A percentile compares a stretch with the other conserved stretches of the same genome.
phyloP scores from a whole-genome alignment of 2,113 vertebrate species.

The Rana temporaria region DNA sequence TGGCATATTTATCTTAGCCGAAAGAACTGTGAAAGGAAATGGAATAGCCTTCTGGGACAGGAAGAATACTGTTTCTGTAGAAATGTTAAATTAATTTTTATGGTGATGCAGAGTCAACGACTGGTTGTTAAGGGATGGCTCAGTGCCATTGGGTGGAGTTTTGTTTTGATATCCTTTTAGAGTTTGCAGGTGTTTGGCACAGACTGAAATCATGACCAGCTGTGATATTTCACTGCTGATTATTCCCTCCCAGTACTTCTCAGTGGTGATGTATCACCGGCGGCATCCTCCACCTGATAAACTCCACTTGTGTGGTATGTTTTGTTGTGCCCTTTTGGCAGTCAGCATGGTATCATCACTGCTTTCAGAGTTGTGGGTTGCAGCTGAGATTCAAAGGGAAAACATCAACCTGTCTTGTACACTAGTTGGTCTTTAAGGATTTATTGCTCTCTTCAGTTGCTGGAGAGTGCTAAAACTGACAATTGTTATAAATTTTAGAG shows the following conservation, averaged over 20 bases:
- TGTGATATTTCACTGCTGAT: slow-evolving; percentile 78
- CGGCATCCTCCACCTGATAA: slow-evolving; percentile 79
- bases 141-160: slow-evolving; percentile 78
- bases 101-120: slow-evolving; percentile 75
- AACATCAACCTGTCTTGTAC: neutral
- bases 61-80: slow-evolving; percentile 74
- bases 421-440: slow-evolving; percentile 13
- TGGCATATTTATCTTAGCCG: slow-evolving; percentile 65
- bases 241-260: slow-evolving; percentile 78
- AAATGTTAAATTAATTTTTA: slow-evolving; percentile 79
- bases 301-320: slow-evolving; percentile 79
- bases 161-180: slow-evolving; percentile 83
- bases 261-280: slow-evolving; percentile 75
- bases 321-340: slow-evolving; percentile 59
- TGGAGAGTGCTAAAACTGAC: slow-evolving; percentile 36
- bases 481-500: slow-evolving; percentile 42
- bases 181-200: slow-evolving; percentile 84
- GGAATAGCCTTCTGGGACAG: slow-evolving; percentile 72
- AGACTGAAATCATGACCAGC: slow-evolving; percentile 74
- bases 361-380: neutral
- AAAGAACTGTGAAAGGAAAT: slow-evolving; percentile 68
- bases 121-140: slow-evolving; percentile 76
- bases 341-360: neutral
- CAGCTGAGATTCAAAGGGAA: neutral
- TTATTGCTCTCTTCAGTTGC: slow-evolving; percentile 37